Evolutionary conservation across 1,140 invertebrate genomes (phyloP).

Genomic region (Lineus longissimus): DNA sequence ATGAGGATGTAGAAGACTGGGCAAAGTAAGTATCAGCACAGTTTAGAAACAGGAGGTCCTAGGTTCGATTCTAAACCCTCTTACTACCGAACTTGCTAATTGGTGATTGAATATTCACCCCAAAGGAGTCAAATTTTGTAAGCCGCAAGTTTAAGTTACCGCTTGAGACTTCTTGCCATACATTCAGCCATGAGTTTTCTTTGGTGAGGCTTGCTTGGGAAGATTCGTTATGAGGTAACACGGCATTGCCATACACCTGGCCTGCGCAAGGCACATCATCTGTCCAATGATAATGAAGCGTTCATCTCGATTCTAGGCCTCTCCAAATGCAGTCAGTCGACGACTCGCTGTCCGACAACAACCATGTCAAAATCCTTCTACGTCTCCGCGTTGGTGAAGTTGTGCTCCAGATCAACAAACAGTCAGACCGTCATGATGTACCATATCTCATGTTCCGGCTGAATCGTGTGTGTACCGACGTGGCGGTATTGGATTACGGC

Average conservation of each 20-base stretch:
- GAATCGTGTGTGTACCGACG: constrained; percentile 67
- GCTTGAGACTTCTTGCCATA: too few relatives aligned
- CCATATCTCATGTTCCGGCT: constrained; percentile 74
- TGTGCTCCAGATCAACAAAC: constrained; percentile 59
- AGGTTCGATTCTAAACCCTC: neutral
- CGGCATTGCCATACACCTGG: too few relatives aligned
- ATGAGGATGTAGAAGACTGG: constrained; percentile 72
- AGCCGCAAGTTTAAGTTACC: too few relatives aligned
- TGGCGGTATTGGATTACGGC: constrained; percentile 74
- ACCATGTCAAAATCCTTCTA: constrained; percentile 68
- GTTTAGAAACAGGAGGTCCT: too few relatives aligned
- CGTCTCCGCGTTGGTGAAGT: constrained; percentile 70
- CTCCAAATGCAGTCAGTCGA: constrained; percentile 78
- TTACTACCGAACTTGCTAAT: neutral
- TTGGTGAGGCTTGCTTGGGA: too few relatives aligned
- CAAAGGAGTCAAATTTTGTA: too few relatives aligned
- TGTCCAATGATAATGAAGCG: too few relatives aligned
- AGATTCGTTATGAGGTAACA: too few relatives aligned
- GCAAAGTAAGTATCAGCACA: constrained; percentile 52
- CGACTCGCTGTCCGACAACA: constrained; percentile 75
- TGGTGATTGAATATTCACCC: too few relatives aligned
- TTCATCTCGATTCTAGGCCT: constrained; percentile 52
- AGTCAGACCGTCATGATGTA: constrained; percentile 55
- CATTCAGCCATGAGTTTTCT: too few relatives aligned
- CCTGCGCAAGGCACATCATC: too few relatives aligned